Evolutionary conservation across 1,140 invertebrate genomes (phyloP).

Genomic region (Conus ventricosus): DNA sequence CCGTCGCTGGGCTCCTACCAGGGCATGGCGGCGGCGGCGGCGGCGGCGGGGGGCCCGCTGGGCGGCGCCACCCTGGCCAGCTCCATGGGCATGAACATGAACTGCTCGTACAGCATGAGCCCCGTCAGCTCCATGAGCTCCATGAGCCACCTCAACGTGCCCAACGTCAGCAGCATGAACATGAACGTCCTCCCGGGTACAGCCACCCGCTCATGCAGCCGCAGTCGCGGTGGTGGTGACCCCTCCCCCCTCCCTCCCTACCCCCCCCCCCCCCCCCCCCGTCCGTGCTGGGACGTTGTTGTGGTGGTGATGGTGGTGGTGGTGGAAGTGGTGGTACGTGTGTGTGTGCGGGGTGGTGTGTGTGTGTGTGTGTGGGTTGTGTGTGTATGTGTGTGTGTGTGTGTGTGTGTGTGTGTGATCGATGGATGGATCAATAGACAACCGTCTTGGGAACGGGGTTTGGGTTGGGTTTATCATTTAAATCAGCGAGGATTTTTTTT

Average conservation of each 20-base stretch:
- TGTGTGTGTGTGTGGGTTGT: too few species aligned
- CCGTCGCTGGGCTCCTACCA: constrained; percentile 29
- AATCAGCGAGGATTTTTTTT: too few species aligned
- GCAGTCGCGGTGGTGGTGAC: constrained; percentile 69
- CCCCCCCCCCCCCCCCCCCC: too few species aligned
- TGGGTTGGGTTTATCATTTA: too few species aligned
- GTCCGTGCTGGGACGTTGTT: too few species aligned
- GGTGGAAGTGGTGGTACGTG: too few species aligned
- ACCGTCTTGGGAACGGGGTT: too few species aligned
- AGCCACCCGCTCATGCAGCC: constrained; percentile 75
- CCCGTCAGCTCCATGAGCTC: constrained; percentile 61
- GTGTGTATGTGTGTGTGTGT: too few species aligned
- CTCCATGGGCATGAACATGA: constrained; percentile 64
- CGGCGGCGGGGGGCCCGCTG: constrained; percentile 57
- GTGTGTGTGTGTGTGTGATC: too few species aligned
- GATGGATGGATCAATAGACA: too few species aligned
- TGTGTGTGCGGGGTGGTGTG: too few species aligned
- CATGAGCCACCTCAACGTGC: constrained; percentile 65
- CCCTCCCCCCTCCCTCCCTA: background rate
- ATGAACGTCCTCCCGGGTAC: constrained; percentile 75
- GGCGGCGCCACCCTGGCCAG: constrained; percentile 57
- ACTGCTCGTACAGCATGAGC: constrained; percentile 62
- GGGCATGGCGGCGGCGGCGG: constrained; percentile 11
- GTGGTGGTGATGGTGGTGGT: background rate
- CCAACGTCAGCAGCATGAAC: constrained; percentile 65